These are phyloP conservation scores for Rhagologus leucostigma DNA, from an alignment of 2,113 vertebrate species.

Conservation along the genomic window DNA sequence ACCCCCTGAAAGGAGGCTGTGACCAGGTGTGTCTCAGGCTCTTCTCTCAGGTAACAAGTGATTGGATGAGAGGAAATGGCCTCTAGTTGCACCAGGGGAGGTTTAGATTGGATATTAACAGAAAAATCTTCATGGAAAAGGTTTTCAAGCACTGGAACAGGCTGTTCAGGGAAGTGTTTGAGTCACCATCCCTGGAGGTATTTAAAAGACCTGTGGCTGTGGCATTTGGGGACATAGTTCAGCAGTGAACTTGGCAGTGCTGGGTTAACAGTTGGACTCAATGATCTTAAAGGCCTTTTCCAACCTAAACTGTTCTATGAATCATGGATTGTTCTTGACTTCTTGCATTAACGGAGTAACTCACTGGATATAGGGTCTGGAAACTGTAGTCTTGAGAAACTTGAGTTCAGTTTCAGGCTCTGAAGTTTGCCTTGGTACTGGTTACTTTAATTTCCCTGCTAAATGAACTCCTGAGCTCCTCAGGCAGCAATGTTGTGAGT, in stretches of 20 bases:
- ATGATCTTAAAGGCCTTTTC: neutral
- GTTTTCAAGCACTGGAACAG: neutral
- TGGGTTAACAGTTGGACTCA: neutral
- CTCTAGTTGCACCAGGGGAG: too few relatives aligned
- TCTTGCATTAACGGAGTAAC: neutral
- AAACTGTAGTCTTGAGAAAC: neutral
- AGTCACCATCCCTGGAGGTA: neutral
- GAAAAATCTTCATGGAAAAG: neutral
- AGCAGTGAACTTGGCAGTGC: neutral
- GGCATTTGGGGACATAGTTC: neutral
- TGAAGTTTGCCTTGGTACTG: neutral
- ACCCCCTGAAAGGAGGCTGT: neutral
- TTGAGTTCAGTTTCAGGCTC: neutral
- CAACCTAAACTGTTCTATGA: neutral
- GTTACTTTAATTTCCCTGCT: neutral
- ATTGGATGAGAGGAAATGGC: neutral
- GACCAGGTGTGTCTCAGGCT: neutral
- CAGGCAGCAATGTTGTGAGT: neutral
- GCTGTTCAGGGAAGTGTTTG: neutral
- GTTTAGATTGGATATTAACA: neutral
- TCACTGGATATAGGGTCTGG: neutral
- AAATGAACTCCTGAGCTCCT: neutral
- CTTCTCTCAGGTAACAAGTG: neutral
- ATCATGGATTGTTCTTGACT: neutral
- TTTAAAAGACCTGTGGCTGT: neutral